Conservation (phyloP, 2,113 vertebrate genomes). For the Anhinga rufa region DNA sequence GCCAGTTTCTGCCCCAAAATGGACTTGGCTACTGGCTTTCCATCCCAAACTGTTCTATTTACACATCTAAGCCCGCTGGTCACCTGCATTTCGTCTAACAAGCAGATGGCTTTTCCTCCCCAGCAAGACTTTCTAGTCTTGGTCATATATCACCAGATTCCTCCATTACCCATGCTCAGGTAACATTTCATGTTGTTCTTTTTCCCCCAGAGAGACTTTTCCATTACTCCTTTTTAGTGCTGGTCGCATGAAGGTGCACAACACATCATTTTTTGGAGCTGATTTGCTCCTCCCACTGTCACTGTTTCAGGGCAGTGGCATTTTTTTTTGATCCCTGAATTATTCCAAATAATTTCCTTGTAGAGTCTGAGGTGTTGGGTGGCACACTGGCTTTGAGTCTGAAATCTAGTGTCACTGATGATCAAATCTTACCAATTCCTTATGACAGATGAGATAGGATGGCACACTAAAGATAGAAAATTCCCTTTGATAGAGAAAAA, state of each 20-base stretch:
- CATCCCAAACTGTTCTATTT: not conserved
- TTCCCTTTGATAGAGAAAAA: not conserved
- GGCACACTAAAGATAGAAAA: not conserved
- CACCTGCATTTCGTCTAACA: accelerated
- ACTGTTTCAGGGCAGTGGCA: not conserved
- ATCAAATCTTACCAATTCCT: not conserved
- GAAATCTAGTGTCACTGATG: not conserved
- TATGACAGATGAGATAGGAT: not conserved
- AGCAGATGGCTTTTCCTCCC: not conserved
- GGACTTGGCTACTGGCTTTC: not conserved
- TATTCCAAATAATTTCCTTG: not conserved
- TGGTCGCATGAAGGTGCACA: not conserved
- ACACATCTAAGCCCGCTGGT: no score
- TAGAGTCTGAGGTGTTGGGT: accelerated
- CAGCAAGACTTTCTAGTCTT: not conserved
- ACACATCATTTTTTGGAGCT: not conserved
- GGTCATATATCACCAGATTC: not conserved
- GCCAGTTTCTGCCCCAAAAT: not conserved
- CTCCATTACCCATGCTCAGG: accelerated
- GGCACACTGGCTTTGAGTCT: accelerated
- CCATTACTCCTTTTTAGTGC: not conserved
- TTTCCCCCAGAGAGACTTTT: not conserved
- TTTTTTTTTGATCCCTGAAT: not conserved
- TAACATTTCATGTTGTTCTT: not conserved
- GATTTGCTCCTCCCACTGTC: not conserved